phyloP scores from a whole-genome alignment of 2,888 invertebrate species.

The Diarsia rubi region DNA sequence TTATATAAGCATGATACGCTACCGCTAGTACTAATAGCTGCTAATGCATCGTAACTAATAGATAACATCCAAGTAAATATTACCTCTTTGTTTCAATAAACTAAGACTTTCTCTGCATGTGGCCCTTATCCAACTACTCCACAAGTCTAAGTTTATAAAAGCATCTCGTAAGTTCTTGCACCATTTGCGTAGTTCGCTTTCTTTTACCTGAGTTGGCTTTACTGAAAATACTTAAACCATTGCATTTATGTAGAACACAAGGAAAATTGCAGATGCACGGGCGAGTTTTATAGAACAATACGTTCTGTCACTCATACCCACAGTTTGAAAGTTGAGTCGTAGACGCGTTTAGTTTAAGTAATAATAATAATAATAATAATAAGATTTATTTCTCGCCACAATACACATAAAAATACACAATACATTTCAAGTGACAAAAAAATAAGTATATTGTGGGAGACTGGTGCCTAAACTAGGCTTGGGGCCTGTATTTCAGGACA shows the following conservation, averaged over 20 bases:
- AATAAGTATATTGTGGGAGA: too few relatives aligned
- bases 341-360: not conserved
- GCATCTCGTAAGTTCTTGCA: conserved; percentile 77
- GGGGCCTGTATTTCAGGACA: too few relatives aligned
- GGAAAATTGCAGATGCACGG: not conserved
- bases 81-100: conserved; percentile 73
- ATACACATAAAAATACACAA: too few relatives aligned
- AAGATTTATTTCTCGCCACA: too few relatives aligned
- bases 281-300: not conserved
- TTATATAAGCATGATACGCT: conserved; percentile 4
- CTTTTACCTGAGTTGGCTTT: conserved; percentile 52
- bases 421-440: too few relatives aligned
- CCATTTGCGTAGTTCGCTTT: conserved; percentile 75
- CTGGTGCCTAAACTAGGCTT: too few relatives aligned
- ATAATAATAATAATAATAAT: too few relatives aligned
- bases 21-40: not conserved
- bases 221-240: conserved; percentile 62
- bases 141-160: conserved; percentile 77
- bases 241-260: not conserved
- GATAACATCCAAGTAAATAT: not conserved
- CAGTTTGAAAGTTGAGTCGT: not conserved
- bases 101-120: conserved; percentile 70
- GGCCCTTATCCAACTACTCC: conserved; percentile 80
- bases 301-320: conserved; percentile 29
- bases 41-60: not conserved